A percentile compares a stretch with the other conserved stretches of the same genome.
These are phyloP conservation scores for Polymixis flavicincta DNA, from an alignment of 2,888 invertebrate genomes.

Conservation along the genomic window DNA sequence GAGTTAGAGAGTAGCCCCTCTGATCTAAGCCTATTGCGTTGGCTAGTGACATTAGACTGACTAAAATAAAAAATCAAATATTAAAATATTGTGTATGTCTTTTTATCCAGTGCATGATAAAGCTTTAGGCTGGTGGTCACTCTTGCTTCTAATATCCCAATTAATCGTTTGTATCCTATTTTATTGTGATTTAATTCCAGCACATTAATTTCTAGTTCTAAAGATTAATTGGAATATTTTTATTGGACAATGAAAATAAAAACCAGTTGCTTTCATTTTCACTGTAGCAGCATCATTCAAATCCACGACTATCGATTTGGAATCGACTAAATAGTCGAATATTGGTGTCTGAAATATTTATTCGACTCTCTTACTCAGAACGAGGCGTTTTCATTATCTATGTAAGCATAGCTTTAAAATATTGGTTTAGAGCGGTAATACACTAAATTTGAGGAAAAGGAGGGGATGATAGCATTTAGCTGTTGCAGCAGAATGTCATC, in stretches of 20 bases:
- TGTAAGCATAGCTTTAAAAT: no score
- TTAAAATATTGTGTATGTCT: slow-evolving; percentile 37
- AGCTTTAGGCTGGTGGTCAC: slow-evolving; percentile 69
- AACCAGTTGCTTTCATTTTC: slow-evolving; percentile 32
- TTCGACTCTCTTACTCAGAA: neutral
- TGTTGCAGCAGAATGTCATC: neutral
- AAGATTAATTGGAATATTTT: slow-evolving; percentile 47
- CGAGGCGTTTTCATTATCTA: neutral
- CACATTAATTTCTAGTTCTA: neutral
- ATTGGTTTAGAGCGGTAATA: no score
- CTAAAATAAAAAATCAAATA: neutral
- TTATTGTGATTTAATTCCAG: neutral
- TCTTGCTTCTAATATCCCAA: slow-evolving; percentile 59
- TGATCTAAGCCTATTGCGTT: neutral
- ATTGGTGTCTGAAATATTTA: slow-evolving; percentile 20
- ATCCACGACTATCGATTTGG: slow-evolving; percentile 38
- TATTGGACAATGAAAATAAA: slow-evolving; percentile 39
- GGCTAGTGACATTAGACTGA: neutral
- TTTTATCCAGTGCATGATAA: slow-evolving; percentile 72
- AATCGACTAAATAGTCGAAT: slow-evolving; percentile 34
- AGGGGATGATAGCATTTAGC: neutral
- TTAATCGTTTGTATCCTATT: neutral
- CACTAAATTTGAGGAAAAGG: neutral
- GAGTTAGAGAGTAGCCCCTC: no score
- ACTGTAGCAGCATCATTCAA: slow-evolving; percentile 28